These are phyloP conservation scores for Proteles cristata DNA, from an alignment of 2,113 vertebrate genomes.

Conservation along the genomic window DNA sequence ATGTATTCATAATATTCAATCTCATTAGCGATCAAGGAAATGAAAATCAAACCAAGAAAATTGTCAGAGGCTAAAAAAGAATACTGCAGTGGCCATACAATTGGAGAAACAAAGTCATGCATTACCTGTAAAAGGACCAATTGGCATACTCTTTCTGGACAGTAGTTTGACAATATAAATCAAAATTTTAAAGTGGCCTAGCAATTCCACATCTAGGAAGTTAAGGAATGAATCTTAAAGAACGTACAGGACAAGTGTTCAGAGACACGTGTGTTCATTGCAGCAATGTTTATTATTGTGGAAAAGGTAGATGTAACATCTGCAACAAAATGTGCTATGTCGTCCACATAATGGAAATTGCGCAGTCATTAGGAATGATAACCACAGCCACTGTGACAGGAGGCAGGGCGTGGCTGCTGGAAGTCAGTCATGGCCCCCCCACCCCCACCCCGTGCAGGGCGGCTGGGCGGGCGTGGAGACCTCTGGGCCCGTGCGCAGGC, in stretches of 20 bases:
- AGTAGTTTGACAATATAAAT: background rate
- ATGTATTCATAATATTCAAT: background rate
- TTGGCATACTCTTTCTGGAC: background rate
- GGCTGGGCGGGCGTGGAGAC: fast-evolving
- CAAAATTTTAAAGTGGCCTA: background rate
- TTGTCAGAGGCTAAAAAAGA: background rate
- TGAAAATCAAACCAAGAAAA: background rate
- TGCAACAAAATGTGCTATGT: background rate
- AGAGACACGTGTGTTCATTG: background rate
- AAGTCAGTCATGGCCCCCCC: background rate
- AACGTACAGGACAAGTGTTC: background rate
- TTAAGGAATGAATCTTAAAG: background rate
- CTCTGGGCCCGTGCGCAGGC: fast-evolving
- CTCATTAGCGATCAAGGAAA: background rate
- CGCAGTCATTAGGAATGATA: background rate
- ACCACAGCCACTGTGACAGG: background rate
- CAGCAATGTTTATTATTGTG: background rate
- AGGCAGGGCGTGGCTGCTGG: background rate
- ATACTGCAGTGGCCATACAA: background rate
- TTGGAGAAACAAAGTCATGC: background rate
- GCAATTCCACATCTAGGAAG: background rate
- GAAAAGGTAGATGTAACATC: background rate
- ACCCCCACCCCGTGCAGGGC: fast-evolving
- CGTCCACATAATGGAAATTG: background rate
- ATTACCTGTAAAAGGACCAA: background rate